phyloP scores from a whole-genome alignment of 23 tunicate species.

The Trididemnum miniatum region DNA sequence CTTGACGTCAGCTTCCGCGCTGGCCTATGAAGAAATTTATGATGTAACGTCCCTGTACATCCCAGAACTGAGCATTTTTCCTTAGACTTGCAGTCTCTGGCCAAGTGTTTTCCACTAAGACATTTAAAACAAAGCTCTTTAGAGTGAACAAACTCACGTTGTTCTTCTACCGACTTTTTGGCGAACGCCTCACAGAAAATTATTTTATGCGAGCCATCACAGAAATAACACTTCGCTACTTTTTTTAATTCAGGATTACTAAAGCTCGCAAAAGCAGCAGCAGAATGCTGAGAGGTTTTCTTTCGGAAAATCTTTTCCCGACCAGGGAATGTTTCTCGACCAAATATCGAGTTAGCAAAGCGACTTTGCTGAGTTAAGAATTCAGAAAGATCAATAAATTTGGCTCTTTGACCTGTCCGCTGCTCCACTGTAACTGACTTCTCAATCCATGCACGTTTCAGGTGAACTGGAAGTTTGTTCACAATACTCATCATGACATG shows the following conservation, averaged over 20 bases:
- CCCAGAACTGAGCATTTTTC: neutral
- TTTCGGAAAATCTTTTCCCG: neutral
- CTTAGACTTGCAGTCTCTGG: neutral
- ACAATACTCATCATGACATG: constrained; percentile 7
- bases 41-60: constrained; percentile 8
- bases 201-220: neutral
- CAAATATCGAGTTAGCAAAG: constrained; percentile 16
- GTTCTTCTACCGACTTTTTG: neutral
- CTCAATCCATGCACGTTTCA: constrained; percentile 6
- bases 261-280: too few species aligned
- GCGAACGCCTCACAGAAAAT: neutral
- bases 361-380: neutral
- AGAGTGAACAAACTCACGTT: neutral
- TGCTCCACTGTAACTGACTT: neutral
- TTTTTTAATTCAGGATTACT: neutral
- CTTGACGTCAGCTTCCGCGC: neutral
- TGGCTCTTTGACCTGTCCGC: neutral
- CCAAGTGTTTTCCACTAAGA: neutral
- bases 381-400: neutral
- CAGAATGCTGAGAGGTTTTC: neutral
- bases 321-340: neutral
- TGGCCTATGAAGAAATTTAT: constrained; percentile 1
- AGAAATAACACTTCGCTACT: neutral
- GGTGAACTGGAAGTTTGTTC: neutral
- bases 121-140: constrained; percentile 5